Conservation (phyloP, 1,140 invertebrate species). For the Zaprionus vittiger region DNA sequence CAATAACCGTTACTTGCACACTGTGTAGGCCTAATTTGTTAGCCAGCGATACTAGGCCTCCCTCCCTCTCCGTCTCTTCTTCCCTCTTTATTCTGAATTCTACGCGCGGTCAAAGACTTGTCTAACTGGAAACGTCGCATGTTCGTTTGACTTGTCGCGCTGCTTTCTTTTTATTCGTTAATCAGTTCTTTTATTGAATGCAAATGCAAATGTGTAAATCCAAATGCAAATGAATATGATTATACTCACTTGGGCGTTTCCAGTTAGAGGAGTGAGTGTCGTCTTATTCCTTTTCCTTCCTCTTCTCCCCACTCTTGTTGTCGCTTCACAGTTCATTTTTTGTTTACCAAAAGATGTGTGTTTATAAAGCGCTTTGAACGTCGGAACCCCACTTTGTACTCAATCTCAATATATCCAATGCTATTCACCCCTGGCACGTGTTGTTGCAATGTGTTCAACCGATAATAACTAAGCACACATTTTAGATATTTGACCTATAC, state of each 20-base stretch:
- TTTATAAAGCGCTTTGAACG: constrained; percentile 11
- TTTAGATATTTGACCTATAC: not conserved
- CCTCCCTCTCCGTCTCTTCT: not conserved
- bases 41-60: constrained; percentile 26
- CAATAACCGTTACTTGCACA: constrained; percentile 70
- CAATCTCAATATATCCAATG: constrained; percentile 4
- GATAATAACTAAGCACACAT: constrained; percentile 6
- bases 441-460: not conserved
- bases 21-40: constrained; percentile 61
- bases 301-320: not conserved
- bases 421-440: constrained; percentile 9
- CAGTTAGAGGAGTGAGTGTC: not conserved
- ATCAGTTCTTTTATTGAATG: constrained; percentile 51
- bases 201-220: constrained; percentile 62
- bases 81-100: constrained; percentile 4
- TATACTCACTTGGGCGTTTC: constrained; percentile 22
- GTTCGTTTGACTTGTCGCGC: constrained; percentile 21
- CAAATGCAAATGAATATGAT: constrained; percentile 27
- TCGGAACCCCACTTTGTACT: not conserved
- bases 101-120: constrained; percentile 33
- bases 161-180: constrained; percentile 55
- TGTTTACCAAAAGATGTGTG: constrained; percentile 18
- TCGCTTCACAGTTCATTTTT: not conserved
- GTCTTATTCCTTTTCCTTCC: not conserved
- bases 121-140: constrained; percentile 63